Evolutionary conservation across 2,888 invertebrate genomes (phyloP), one percentile per base, ranked within the genome.

Genomic region (Orthosia gracilis): DNA sequence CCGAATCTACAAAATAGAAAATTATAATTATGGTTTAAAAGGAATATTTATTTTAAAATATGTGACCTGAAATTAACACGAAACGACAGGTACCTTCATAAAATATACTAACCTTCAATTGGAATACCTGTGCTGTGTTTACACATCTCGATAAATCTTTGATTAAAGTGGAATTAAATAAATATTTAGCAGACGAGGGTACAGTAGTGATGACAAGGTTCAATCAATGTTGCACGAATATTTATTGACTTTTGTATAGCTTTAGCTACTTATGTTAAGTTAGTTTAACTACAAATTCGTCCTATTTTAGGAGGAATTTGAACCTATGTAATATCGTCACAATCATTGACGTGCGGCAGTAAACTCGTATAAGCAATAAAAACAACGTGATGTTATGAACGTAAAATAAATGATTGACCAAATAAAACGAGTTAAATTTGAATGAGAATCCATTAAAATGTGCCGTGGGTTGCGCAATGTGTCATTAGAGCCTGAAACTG

Each of bases 401-500:
- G 23, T 50, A 31, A 74, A 62, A 31, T 47, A 21, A 21, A 54
- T 13, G 15, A 57, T 63, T 63, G 62, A 50, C 26, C 17, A 58
- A 61, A 67, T 45, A 64, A 71, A 66, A 63, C 23, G 68, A 49
- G 54, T 63, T 18, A 58, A 74, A 71, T 69, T 75, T 72, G n/a
- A 72, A 47, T 31, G 26, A 55, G 58, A 78, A 64, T 3, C 70
- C 69, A 67, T 69, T 68, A 64, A 69, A 70, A 63, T 61, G 52
- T 76, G 57, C 63, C 67, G 76, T 66, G 49, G 63, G 64, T 85
- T 83, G 72, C 70, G 78, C 61, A 85, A 87, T 75, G 54, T 73
- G 81, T 70, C 70, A 71, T 84, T 76, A 73, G 75, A 78, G 74
- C 75, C 87, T 86, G 79, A 80, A 85, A 76, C 80, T 82, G 76